These are phyloP conservation scores for Melitaea cinxia DNA, from an alignment of 1,140 invertebrate species.

Conservation along the genomic window DNA sequence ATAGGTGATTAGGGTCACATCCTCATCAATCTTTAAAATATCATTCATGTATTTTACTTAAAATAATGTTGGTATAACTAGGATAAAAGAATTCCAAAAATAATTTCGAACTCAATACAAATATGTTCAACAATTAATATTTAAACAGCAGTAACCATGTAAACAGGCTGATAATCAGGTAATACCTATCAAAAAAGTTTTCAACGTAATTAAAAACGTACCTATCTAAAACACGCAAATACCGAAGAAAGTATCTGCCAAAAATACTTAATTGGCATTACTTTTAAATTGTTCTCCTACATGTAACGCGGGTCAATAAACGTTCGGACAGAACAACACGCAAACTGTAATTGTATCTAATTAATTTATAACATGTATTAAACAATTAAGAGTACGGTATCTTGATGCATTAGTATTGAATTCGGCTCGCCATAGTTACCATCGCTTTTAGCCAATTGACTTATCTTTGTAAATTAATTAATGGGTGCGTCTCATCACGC, in stretches of 20 bases:
- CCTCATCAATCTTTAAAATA: no score
- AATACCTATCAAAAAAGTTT: slow-evolving; percentile 14
- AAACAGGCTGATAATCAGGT: background rate
- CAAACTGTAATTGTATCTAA: slow-evolving; percentile 76
- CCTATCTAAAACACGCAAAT: slow-evolving; percentile 38
- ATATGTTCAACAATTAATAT: background rate
- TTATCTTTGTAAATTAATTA: slow-evolving; percentile 77
- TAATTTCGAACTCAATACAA: background rate
- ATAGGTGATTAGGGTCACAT: no score
- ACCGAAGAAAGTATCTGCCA: slow-evolving; percentile 49
- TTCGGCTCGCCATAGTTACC: slow-evolving; percentile 48
- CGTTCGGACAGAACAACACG: slow-evolving; percentile 59
- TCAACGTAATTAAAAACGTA: slow-evolving; percentile 33
- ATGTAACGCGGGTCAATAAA: slow-evolving; percentile 66
- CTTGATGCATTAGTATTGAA: slow-evolving; percentile 74
- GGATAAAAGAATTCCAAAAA: background rate
- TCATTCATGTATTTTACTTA: no score
- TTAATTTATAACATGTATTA: slow-evolving; percentile 81
- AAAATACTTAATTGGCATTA: slow-evolving; percentile 64
- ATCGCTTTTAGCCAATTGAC: slow-evolving; percentile 65
- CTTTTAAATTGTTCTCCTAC: slow-evolving; percentile 57
- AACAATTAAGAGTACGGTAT: slow-evolving; percentile 78
- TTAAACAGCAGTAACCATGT: background rate
- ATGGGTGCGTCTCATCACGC: slow-evolving; percentile 67
- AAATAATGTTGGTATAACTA: no score